Conservation (phyloP, 2,888 invertebrate genomes). For the Dryadula phaetusa region DNA sequence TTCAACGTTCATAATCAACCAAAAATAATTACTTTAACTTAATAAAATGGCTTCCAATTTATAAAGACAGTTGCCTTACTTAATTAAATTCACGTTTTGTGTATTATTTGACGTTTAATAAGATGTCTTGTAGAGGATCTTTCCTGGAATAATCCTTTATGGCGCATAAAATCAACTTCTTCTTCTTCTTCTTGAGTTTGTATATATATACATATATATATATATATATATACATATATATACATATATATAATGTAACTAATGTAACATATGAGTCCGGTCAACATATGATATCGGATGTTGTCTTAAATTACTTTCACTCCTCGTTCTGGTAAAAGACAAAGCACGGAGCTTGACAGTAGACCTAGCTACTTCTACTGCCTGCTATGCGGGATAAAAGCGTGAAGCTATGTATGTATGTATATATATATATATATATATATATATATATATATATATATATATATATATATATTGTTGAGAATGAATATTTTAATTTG, state of each 20-base stretch:
- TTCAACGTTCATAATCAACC: conserved; percentile 3
- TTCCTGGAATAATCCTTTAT: neutral
- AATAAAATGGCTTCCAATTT: conserved; percentile 3
- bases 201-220: neutral
- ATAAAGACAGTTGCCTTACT: conserved; percentile 11
- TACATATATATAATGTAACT: too few relatives aligned
- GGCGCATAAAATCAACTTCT: neutral
- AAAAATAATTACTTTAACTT: conserved; percentile 14
- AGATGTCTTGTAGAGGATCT: neutral
- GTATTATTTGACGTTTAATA: conserved; percentile 6
- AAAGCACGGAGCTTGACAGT: too few relatives aligned
- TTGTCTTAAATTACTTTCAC: too few relatives aligned
- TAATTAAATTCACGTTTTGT: conserved; percentile 12
- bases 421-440: too few relatives aligned
- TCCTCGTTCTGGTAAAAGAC: too few relatives aligned
- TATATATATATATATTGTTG: neutral
- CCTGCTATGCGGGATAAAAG: too few relatives aligned
- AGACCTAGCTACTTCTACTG: too few relatives aligned
- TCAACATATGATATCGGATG: too few relatives aligned
- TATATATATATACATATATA: neutral
- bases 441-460: too few relatives aligned
- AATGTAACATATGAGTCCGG: too few relatives aligned
- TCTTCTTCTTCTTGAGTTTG: too few relatives aligned
- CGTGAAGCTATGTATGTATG: too few relatives aligned
- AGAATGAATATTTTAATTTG: neutral